Base-by-base conservation (phyloP, 2,888 invertebrate genomes). In the Ophioninae sp. region DNA sequence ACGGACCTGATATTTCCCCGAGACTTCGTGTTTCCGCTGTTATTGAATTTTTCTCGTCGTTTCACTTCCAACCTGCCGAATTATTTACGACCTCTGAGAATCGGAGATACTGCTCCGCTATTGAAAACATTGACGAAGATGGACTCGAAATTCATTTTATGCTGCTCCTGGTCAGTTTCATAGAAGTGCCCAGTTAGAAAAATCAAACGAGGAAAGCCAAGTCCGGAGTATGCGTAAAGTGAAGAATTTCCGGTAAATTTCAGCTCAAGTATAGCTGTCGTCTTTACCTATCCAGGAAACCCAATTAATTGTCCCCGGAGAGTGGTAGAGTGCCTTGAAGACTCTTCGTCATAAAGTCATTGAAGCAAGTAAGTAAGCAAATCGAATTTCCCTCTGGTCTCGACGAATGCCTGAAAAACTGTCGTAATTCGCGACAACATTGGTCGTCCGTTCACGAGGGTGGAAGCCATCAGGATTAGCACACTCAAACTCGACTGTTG, bases 41-140 rank as follows among this genome's bases (percentile, higher is more conserved):
- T 71, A 59, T 71, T 71, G 58, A 71, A 59, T 71, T 71, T 71
- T 8, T 71, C 58, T 39, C 39, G 10, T 20, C 56, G 13, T 56
- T 39, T 22, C n/a, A 6, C 58, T 13, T 56, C 20, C 10, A 10
- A 10, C 37, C 51, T n/a, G 37, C 6, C 58, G 17, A 22, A 58
- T 69, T 20, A 39, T 59, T 69, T 51, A 17, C 1, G 13, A 17
- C 10, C 30, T 30, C 30, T 30, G 30, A 30, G 30, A 30, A 30
- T 30, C 30, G 30, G 30, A 30, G 30, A 30, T 3, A 30, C 30
- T 2, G 30, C 2, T 30, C 30, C 30, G 30, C 30, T 3, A 30
- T 30, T 30, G 30, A 30, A 30, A 30, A 30, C 30, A 30, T 30
- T 30, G 1, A 30, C 30, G 30, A 3, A 3, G 30, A 30, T 30